These are phyloP conservation scores for Hydractinia symbiolongicarpus DNA, from an alignment of 30 jellyfish, hydroid and myxozoan species.

Conservation along the genomic window DNA sequence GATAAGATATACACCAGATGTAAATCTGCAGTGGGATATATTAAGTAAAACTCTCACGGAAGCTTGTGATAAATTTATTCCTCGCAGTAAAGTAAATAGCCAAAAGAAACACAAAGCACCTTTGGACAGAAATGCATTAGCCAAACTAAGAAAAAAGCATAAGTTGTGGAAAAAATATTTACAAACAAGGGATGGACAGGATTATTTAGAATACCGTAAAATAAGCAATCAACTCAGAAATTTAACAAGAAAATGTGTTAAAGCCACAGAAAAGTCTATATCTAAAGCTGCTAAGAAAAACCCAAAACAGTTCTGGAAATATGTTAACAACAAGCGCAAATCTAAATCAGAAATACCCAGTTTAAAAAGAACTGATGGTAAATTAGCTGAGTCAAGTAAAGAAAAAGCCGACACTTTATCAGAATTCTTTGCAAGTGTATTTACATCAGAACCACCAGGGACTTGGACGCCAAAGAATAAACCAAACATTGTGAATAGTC, in stretches of 20 bases:
- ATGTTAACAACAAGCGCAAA: not conserved
- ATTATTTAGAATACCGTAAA: not conserved
- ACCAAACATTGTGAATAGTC: not conserved
- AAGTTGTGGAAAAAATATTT: not conserved
- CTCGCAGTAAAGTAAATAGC: not conserved
- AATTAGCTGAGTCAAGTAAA: not conserved
- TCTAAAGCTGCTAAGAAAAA: not conserved
- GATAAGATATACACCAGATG: not conserved
- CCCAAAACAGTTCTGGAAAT: slow-evolving; percentile 4
- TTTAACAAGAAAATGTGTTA: not conserved
- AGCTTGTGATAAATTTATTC: not conserved
- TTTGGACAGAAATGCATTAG: not conserved
- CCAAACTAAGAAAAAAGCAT: not conserved
- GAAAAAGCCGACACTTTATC: slow-evolving; percentile 5
- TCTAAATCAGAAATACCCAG: not conserved
- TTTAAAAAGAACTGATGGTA: not conserved
- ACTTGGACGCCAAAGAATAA: not conserved
- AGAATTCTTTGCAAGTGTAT: not conserved
- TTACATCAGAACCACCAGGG: not conserved
- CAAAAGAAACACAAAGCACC: not conserved
- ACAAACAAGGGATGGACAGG: not conserved
- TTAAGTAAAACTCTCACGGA: not conserved
- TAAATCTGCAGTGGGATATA: not conserved
- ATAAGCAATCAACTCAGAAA: not conserved
- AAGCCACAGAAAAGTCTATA: not conserved